Evolutionary conservation across 2,888 invertebrate genomes (phyloP).

Genomic region (Lissonota sp.): DNA sequence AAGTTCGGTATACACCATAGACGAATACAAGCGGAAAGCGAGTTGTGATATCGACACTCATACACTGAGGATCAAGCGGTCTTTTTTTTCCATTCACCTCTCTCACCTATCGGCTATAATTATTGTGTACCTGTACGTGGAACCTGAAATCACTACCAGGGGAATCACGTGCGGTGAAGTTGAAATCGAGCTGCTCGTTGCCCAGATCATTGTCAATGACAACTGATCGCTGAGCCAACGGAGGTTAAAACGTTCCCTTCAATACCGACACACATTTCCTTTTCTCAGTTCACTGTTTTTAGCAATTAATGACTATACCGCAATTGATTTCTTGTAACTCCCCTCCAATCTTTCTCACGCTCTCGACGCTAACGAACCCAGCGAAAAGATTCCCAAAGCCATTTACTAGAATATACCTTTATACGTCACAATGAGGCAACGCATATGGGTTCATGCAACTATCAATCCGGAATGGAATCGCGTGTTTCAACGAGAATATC

Average conservation of each 20-base stretch:
- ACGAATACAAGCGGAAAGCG: not conserved
- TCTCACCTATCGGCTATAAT: too few species aligned
- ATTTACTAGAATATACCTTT: too few species aligned
- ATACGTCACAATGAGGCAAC: too few species aligned
- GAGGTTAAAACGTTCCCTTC: slow-evolving; percentile 6
- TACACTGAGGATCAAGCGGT: slow-evolving; percentile 3
- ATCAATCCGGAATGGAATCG: slow-evolving; percentile 37
- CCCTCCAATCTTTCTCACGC: slow-evolving; percentile 53
- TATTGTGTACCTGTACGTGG: too few species aligned
- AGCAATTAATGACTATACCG: too few species aligned
- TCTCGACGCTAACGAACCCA: slow-evolving; percentile 50
- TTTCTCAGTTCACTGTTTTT: too few species aligned
- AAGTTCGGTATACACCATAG: slow-evolving; percentile 40
- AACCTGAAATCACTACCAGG: slow-evolving; percentile 3
- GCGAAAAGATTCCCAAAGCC: slow-evolving; percentile 41
- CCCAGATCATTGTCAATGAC: slow-evolving; percentile 76
- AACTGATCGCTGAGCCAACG: slow-evolving; percentile 44
- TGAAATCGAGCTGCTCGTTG: slow-evolving; percentile 56
- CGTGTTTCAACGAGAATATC: slow-evolving; percentile 28
- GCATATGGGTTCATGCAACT: not conserved
- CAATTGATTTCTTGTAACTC: slow-evolving; percentile 45
- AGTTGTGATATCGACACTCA: slow-evolving; percentile 21
- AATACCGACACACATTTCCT: too few species aligned
- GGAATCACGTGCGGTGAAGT: slow-evolving; percentile 40
- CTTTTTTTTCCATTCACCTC: slow-evolving; percentile 34